Conservation (phyloP, 2,113 vertebrate genomes). For the Burhinus bistriatus region DNA sequence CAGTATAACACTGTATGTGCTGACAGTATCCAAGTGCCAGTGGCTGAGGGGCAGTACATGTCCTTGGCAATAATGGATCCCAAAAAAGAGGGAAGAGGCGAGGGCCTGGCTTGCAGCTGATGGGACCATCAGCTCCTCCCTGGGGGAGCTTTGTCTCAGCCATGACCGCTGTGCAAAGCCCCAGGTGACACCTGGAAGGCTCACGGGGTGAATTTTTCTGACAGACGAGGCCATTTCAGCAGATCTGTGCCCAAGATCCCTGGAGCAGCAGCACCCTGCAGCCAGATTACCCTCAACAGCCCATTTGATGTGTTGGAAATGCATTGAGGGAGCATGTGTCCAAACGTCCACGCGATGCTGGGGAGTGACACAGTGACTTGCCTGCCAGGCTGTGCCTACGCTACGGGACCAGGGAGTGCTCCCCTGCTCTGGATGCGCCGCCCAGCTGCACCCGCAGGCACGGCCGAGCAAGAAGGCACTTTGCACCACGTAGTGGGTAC, state of each 20-base stretch:
- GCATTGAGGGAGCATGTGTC: no score
- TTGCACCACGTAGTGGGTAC: neutral
- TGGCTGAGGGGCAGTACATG: neutral
- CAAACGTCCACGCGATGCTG: no score
- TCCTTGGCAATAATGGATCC: neutral
- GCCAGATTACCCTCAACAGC: neutral
- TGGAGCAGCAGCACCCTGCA: neutral
- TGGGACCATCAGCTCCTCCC: neutral
- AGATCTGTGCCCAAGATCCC: neutral
- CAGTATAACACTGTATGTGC: neutral
- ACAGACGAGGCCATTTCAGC: neutral
- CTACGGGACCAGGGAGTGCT: no score
- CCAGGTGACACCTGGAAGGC: neutral
- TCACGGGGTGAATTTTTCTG: neutral
- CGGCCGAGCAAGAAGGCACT: accelerated
- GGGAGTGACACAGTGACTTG: no score
- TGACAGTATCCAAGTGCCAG: neutral
- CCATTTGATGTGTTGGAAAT: no score
- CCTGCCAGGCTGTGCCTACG: no score
- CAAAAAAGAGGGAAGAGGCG: neutral
- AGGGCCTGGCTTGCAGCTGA: neutral
- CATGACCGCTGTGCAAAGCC: neutral
- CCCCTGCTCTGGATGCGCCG: no score
- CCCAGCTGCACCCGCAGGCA: neutral
- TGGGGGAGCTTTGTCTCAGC: neutral